Evolutionary conservation across 2,113 vertebrate genomes (phyloP), one percentile per base, ranked within the genome.

Genomic region (Atractosteus spatula): DNA sequence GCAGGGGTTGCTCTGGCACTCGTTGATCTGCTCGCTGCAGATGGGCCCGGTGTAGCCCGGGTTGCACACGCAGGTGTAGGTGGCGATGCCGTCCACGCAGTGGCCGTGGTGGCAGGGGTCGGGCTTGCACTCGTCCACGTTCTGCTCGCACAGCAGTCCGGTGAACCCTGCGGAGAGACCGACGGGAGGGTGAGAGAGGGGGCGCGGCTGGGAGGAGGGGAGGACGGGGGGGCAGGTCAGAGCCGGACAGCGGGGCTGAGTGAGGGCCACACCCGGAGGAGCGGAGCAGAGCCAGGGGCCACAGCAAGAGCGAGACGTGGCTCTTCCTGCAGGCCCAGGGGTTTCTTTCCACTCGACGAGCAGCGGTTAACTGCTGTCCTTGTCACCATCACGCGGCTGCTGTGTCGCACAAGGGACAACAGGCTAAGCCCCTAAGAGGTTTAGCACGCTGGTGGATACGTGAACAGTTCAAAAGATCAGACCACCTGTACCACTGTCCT

Each of bases 1-100:
- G 83, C 96, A 98, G 0, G 96, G 96, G 77, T 90, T 91, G 85
- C 96, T 98, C 77, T 91, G 85, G 74, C 96, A 98, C 73, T 98
- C 96, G 0, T 95, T 87, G 4, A 97, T 90, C 87, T 96, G 96
- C 83, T 93, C 91, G 0, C 91, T 95, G 83, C 96, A 98, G 76
- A 98, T 98, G 81, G 89, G 89, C 1, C 96, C 96, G 67, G 92
- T 95, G 87, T 95, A 98, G 8, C 96, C 96, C 0, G 92, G 89
- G 0, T 78, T 62, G 80, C 96, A 98, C 43, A 95, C 73, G 56
- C 96, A 98, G 0, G 88, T 92, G 83, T 85, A 98, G 0, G 94
- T 95, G 67, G 95, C 95, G 0, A 98, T 98, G 55, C 95, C 95
- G 2, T 98, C 96, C 64, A 90, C 92, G 76, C 96, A 98, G 7